phyloP scores from a whole-genome alignment of 2,113 vertebrate species.

The Geococcyx californianus region DNA sequence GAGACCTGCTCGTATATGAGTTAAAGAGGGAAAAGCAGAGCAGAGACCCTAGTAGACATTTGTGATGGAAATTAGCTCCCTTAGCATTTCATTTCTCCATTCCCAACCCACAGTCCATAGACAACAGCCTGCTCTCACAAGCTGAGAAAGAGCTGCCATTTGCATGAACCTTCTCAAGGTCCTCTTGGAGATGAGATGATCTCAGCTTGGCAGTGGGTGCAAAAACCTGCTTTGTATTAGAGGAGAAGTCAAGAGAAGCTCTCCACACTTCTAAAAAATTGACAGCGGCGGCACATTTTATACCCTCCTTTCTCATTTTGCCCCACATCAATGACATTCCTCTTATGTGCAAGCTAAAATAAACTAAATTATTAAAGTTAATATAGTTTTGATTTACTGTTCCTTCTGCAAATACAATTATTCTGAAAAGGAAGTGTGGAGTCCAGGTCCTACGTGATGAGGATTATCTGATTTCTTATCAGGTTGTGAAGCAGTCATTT shows the following conservation, averaged over 20 bases:
- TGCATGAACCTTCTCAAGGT: neutral
- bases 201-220: neutral
- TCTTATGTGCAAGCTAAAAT: neutral
- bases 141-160: neutral
- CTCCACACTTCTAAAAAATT: neutral
- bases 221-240: neutral
- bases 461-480: neutral
- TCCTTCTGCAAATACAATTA: neutral
- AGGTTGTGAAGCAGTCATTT: neutral
- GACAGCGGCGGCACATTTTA: neutral
- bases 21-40: neutral
- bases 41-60: neutral
- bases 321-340: neutral
- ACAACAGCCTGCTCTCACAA: neutral
- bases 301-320: neutral
- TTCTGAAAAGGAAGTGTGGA: neutral
- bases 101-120: neutral
- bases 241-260: neutral
- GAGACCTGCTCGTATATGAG: neutral
- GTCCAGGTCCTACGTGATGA: neutral
- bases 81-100: neutral
- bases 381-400: neutral
- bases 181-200: rapidly evolving
- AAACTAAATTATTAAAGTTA: neutral
- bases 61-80: neutral